These are phyloP conservation scores for Pristionchus entomophagus DNA, from an alignment of 2,888 invertebrate genomes.

Conservation along the genomic window DNA sequence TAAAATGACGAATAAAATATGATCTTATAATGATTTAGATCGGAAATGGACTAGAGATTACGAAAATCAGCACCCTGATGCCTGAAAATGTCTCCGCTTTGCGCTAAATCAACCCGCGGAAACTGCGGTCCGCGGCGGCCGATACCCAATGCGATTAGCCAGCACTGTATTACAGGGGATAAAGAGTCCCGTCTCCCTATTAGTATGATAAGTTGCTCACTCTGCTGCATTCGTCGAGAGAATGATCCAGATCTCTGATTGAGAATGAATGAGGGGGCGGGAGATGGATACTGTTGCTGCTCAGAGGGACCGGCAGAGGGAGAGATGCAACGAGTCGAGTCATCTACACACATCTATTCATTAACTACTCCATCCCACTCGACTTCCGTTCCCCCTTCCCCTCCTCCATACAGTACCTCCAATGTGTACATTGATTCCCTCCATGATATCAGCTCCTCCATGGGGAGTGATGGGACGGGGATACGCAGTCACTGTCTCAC, in stretches of 20 bases:
- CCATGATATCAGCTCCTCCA: constrained; percentile 13
- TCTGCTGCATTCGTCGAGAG: background rate
- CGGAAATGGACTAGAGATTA: too few relatives aligned
- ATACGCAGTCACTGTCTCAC: background rate
- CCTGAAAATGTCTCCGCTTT: too few relatives aligned
- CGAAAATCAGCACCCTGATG: too few relatives aligned
- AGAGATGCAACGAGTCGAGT: background rate
- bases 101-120: too few relatives aligned
- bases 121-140: too few relatives aligned
- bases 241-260: background rate
- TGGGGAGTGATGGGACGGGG: background rate
- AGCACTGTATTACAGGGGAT: too few relatives aligned
- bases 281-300: background rate
- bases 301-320: background rate
- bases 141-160: too few relatives aligned
- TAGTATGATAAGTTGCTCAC: too few relatives aligned
- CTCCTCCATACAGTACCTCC: constrained; percentile 5
- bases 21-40: too few relatives aligned
- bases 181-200: too few relatives aligned
- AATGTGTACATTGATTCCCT: background rate
- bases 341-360: background rate
- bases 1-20: too few relatives aligned
- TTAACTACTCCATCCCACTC: background rate
- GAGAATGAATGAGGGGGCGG: background rate
- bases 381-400: too few relatives aligned